These are phyloP conservation scores for Cydia amplana DNA, from an alignment of 1,140 invertebrate species.

Conservation along the genomic window DNA sequence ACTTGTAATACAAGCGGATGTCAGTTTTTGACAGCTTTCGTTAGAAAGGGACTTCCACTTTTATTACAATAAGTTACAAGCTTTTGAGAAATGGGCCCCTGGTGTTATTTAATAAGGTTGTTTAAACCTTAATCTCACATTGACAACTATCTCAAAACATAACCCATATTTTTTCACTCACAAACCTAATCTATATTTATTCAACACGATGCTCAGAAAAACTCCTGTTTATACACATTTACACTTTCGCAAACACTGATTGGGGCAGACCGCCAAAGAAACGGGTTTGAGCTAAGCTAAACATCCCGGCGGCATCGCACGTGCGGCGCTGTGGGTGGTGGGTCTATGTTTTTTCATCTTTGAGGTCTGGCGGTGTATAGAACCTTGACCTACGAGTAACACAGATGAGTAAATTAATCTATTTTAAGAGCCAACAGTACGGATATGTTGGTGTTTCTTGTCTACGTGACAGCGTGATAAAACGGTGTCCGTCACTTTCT, in stretches of 20 bases:
- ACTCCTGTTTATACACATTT: conserved; percentile 13
- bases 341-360: conserved; percentile 3
- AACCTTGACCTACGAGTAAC: no score
- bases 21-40: no score
- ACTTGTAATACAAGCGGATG: no score
- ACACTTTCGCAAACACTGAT: conserved; percentile 21
- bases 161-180: background rate
- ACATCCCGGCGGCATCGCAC: background rate
- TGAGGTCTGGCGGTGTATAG: background rate
- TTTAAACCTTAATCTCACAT: background rate
- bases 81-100: no score
- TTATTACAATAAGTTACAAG: no score
- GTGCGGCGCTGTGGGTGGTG: conserved; percentile 15
- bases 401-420: no score
- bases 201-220: background rate
- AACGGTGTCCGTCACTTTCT: no score
- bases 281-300: conserved; percentile 14
- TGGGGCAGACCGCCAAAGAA: background rate
- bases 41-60: no score
- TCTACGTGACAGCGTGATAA: no score
- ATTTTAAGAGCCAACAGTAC: no score
- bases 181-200: background rate
- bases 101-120: no score
- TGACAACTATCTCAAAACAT: background rate
- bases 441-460: no score